A percentile compares a stretch with the other conserved stretches of the same genome.
phyloP scores from a whole-genome alignment of 2,797 vertebrate species.

The Alauda arvensis region DNA sequence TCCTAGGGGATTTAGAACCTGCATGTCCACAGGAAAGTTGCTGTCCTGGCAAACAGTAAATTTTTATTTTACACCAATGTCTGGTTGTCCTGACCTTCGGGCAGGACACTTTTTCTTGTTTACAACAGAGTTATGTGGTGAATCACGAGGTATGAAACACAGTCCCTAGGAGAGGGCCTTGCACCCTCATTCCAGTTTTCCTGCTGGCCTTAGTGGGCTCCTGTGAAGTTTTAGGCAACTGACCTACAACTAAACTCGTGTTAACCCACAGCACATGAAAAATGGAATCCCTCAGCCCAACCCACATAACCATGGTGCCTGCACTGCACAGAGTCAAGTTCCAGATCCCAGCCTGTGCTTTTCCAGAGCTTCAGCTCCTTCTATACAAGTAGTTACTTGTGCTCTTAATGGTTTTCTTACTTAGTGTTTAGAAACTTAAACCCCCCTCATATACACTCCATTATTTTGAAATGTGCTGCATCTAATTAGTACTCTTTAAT shows the following conservation, averaged over 20 bases:
- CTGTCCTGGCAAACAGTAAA: background rate
- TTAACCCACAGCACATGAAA: background rate
- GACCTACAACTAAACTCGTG: fast-evolving
- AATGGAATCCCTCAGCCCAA: background rate
- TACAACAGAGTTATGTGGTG: fast-evolving
- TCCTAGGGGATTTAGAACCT: background rate
- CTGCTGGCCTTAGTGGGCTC: background rate
- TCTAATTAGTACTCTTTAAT: background rate
- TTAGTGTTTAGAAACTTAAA: background rate
- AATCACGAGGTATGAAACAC: fast-evolving
- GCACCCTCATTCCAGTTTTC: background rate
- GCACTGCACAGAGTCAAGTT: fast-evolving
- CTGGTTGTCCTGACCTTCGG: background rate
- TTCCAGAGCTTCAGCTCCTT: background rate
- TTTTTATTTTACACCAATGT: background rate
- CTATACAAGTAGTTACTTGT: too few species aligned
- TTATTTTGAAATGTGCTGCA: background rate
- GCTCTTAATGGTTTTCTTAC: background rate
- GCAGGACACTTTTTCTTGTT: background rate
- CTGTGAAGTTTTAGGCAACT: background rate
- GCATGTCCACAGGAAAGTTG: fast-evolving
- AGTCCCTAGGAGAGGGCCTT: background rate
- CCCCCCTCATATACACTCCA: too few species aligned
- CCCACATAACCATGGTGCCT: fast-evolving
- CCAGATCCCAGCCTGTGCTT: background rate